These are phyloP conservation scores for Pholis gunnellus DNA, from an alignment of 2,113 vertebrate genomes.

Conservation along the genomic window DNA sequence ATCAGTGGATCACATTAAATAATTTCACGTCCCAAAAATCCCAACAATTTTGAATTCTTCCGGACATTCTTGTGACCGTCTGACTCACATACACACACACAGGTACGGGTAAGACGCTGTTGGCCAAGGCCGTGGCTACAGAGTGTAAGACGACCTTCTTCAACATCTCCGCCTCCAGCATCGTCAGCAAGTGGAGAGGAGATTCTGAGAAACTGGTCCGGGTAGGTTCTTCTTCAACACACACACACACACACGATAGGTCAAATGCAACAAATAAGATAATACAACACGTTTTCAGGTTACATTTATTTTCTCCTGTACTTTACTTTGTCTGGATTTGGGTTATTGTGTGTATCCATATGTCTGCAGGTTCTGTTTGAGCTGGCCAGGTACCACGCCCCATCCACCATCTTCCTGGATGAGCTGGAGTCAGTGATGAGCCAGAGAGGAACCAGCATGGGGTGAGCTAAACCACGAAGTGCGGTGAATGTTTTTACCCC, in stretches of 20 bases:
- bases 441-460: conserved; percentile 88
- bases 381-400: conserved; percentile 94
- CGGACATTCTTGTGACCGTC: neutral
- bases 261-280: neutral
- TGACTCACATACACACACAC: conserved; percentile 53
- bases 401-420: conserved; percentile 98
- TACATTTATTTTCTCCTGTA: neutral
- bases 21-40: neutral
- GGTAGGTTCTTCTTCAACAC: conserved; percentile 78
- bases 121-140: conserved; percentile 97
- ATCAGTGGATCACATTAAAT: neutral
- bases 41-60: neutral
- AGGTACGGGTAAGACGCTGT: conserved; percentile 97
- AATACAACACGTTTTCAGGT: neutral
- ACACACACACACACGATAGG: no score
- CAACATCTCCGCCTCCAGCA: conserved; percentile 97
- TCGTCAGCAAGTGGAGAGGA: conserved; percentile 98
- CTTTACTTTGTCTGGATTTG: neutral
- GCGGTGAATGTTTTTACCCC: neutral
- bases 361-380: conserved; percentile 92
- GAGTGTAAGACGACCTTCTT: conserved; percentile 98
- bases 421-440: conserved; percentile 98
- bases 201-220: conserved; percentile 97
- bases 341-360: neutral
- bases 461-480: conserved; percentile 81